Evolutionary conservation across 2,888 invertebrate species (phyloP), one percentile per base, ranked within the genome.

Genomic region (Creontiades dilutus): DNA sequence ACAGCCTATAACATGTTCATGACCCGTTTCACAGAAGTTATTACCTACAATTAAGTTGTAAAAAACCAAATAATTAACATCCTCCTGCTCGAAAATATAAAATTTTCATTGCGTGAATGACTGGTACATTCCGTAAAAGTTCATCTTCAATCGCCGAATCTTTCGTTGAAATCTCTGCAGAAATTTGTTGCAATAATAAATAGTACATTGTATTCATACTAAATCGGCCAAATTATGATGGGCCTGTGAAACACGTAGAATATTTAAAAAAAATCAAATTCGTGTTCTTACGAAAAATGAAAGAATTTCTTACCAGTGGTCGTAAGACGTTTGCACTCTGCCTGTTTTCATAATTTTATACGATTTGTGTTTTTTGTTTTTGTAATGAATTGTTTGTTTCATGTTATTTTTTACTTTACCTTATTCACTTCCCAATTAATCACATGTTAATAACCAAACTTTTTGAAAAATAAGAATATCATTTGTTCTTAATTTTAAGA

Each of bases 141-240:
- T 16, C 52, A 52, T 16, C n/a, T 7, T n/a, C n/a, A 27, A 68
- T 68, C 68, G 68, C 68, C 68, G 68, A 68, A 68, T 23, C 19
- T 9, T n/a, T 61, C 68, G 19, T 68, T 68, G 68, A 23, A 68
- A 68, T 68, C 68, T 23, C 68, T 68, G 68, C 68, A 27, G 13
- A 68, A 68, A 68, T 68, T 19, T 19, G 68, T 68, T 68, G 68
- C 68, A 68, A 68, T 68, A 68, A 68, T 68, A 68, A 68, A 23
- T 37, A 23, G 16, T 4, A 68, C 37, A 37, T 37, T 37, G 7
- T 37, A 37, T 4, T 37, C 7, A 37, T 37, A 37, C 7, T 37
- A 37, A 37, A 37, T 37, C 37, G 37, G 37, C 37, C 37, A 37
- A 4, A 37, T n/a, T 52, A 14, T 52, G 52, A 52, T 52, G 14